Conservation (phyloP, 2,797 vertebrate species). For the Anguilla marmorata region DNA sequence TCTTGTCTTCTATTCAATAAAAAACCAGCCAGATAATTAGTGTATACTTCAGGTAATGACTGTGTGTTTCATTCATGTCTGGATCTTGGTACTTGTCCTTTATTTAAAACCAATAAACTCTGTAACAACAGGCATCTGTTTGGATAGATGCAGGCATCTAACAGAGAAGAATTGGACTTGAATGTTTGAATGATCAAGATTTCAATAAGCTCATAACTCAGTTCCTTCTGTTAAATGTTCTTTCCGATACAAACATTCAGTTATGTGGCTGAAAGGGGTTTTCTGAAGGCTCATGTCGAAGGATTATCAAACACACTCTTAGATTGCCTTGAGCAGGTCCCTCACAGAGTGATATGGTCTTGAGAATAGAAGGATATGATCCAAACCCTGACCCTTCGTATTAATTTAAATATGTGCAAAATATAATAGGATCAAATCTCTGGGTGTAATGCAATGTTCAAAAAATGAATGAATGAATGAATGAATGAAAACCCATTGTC, state of each 20-base stretch:
- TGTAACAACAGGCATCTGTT: neutral
- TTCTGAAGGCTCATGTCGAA: neutral
- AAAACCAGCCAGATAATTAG: slow-evolving; percentile 10
- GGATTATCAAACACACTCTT: neutral
- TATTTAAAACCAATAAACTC: neutral
- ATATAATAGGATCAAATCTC: neutral
- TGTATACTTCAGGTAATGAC: neutral
- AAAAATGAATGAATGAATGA: neutral
- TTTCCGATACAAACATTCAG: neutral
- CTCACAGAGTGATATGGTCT: neutral
- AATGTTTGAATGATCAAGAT: neutral
- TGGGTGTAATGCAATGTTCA: neutral
- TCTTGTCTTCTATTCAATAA: slow-evolving; percentile 14
- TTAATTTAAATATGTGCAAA: neutral
- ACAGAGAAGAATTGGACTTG: neutral
- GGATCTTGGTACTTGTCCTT: neutral
- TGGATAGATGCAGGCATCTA: neutral
- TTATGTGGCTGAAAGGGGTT: neutral
- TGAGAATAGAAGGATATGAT: neutral
- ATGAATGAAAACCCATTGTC: neutral
- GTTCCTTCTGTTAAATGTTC: neutral
- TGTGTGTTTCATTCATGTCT: neutral
- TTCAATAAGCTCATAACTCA: neutral
- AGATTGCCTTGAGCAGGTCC: neutral
- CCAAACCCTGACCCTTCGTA: neutral